Evolutionary conservation across 2,797 vertebrate species (phyloP), one percentile per base, ranked within the genome.

Genomic region (Pyrocephalus nanus): DNA sequence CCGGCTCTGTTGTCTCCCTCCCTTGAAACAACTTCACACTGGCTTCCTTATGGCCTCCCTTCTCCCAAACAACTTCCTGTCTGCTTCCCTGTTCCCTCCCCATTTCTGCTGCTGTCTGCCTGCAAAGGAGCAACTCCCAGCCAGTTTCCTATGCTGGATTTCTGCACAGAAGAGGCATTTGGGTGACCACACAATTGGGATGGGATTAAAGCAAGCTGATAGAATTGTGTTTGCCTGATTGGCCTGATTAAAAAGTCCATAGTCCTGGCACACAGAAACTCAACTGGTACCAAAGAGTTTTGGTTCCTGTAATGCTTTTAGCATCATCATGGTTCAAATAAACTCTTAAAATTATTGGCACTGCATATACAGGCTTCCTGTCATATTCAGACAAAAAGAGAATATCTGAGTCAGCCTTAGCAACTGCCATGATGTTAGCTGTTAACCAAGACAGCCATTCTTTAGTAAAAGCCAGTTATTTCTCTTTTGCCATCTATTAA

Each of bases 21-120:
- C 88, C 93, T 87, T 93, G 93, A 97, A 96, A 95, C 90, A 96
- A 94, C 88, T 93, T 96, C 93, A 96, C 84, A 87, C 92, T 71
- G 86, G 92, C 95, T 95, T 95, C 91, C 92, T 95, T 13, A 19
- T 69, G 84, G 91, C 94, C 89, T 97, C 92, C 82, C 85, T 96
- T 96, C 90, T 96, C 94, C 92, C 94, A 95, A 95, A 87, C 70
- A 96, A 78, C 92, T 96, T 97, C 95, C 96, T 45, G 74, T 93
- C 94, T 85, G 86, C 84, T 95, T 96, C 95, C 77, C 86, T 66
- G 79, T 45, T 90, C 84, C 93, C 89, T 94, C 94, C 90, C 92
- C 69, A 42, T 87, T 94, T 87, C 94, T 96, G 55, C 91, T 90
- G 67, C 94, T 55, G 88, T 82, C 95, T 95, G 86, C 81, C 79